Evolutionary conservation across 2,113 vertebrate genomes (phyloP), one percentile per base, ranked within the genome.

Genomic region (Tachuris rubrigastra): DNA sequence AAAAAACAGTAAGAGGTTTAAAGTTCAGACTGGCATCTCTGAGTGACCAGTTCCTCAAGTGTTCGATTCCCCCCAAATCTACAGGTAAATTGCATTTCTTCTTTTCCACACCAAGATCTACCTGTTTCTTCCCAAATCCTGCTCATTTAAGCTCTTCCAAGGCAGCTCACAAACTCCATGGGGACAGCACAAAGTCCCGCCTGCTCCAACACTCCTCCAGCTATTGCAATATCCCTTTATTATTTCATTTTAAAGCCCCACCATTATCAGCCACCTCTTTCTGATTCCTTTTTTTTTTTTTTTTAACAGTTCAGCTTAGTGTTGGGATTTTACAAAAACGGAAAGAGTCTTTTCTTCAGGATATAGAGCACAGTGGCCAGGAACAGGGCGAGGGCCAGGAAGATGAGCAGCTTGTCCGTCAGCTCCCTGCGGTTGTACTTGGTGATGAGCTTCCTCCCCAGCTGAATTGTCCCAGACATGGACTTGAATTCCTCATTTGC

Each of bases 401-500:
- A 99, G 97, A 99, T 99, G 39, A 99, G 99, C 94, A 99, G 98
- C 66, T 99, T 99, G 95, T 99, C 99, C 0, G 99, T 99, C 91
- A 99, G 98, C 83, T 99, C 99, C 31, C 99, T 96, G 60, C 99
- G 99, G 84, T 99, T 99, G 91, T 99, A 99, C 79, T 99, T 99
- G 18, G 99, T 99, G 94, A 99, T 99, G 74, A 99, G 99, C 90
- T 99, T 99, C 69, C 99, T 97, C 24, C 99, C 99, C 85, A 99
- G 80, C 96, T 99, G 99, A 95, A 99, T 99, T 65, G 99, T 99
- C 69, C 99, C 99, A 8, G 99, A 99, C 99, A 99, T 99, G 80
- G 99, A 98, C 92, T 99, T 99, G 95, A 99, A 99, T 53, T 99
- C 99, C 42, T 99, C 99, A 46, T 99, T 99, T 69, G 99, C 99